These are phyloP conservation scores for Petrophora chlorosata DNA, from an alignment of 2,888 invertebrate genomes.

Conservation along the genomic window DNA sequence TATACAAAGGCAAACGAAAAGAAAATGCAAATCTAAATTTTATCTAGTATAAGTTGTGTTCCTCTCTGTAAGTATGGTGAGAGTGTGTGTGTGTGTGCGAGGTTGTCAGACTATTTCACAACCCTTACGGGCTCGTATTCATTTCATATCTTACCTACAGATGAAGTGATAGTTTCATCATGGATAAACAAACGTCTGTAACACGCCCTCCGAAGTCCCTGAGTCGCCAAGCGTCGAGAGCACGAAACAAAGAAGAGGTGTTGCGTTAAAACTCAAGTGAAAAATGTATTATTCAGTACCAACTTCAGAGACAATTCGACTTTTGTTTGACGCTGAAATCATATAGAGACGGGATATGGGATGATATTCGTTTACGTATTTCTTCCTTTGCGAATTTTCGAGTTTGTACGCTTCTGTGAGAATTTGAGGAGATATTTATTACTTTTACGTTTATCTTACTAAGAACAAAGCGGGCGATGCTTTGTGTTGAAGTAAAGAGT, in stretches of 20 bases:
- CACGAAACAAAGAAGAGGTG: conserved; percentile 63
- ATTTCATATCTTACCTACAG: conserved; percentile 6
- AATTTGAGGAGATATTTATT: not conserved
- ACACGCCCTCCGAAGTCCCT: conserved; percentile 31
- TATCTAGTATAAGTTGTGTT: too few relatives aligned
- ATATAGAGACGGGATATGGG: conserved; percentile 44
- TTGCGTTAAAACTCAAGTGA: conserved; percentile 69
- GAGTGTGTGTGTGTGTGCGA: too few relatives aligned
- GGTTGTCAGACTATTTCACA: too few relatives aligned
- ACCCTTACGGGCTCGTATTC: too few relatives aligned
- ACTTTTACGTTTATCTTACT: too few relatives aligned
- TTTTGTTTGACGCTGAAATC: conserved; percentile 56
- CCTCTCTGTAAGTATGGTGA: too few relatives aligned
- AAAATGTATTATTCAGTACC: conserved; percentile 69
- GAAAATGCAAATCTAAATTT: too few relatives aligned
- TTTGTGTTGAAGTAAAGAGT: too few relatives aligned
- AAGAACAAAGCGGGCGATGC: too few relatives aligned
- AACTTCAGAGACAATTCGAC: conserved; percentile 56
- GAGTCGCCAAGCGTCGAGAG: conserved; percentile 46
- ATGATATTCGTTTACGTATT: conserved; percentile 34
- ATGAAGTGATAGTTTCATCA: conserved; percentile 8
- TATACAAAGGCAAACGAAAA: too few relatives aligned
- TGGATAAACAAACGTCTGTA: conserved; percentile 8
- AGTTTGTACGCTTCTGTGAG: not conserved
- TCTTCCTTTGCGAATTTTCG: conserved; percentile 15